phyloP scores from a whole-genome alignment of 2,888 invertebrate genomes.

The Siphlonurus alternatus region DNA sequence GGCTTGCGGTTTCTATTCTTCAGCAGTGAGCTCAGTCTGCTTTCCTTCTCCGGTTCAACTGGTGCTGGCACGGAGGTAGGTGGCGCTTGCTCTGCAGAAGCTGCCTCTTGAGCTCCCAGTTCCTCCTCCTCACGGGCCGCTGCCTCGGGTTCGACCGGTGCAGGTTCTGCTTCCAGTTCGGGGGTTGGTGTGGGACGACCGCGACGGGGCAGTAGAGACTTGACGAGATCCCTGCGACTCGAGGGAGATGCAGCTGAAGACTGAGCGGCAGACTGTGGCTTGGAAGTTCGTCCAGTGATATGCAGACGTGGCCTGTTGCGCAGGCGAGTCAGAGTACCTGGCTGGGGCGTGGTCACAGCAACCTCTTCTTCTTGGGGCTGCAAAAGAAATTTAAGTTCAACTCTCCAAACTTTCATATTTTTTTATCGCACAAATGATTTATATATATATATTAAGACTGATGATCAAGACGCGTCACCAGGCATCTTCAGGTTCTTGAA shows the following conservation, averaged over 20 bases:
- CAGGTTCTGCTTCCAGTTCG: neutral
- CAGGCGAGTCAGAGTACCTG: slow-evolving; percentile 27
- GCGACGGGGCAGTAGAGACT: slow-evolving; percentile 13
- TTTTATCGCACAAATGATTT: too few species aligned
- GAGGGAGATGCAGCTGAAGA: slow-evolving; percentile 15
- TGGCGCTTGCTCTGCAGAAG: neutral
- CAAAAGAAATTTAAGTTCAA: too few species aligned
- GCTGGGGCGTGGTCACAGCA: slow-evolving; percentile 16
- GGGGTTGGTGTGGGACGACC: slow-evolving; percentile 14
- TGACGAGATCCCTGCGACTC: slow-evolving; percentile 6
- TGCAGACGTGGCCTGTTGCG: slow-evolving; percentile 27
- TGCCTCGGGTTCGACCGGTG: neutral
- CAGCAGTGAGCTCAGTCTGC: neutral
- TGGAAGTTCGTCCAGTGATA: slow-evolving; percentile 24
- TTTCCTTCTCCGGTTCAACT: neutral
- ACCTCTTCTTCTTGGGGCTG: slow-evolving; percentile 9
- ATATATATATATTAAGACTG: too few species aligned
- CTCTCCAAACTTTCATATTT: too few species aligned
- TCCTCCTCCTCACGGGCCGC: neutral
- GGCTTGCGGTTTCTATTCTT: neutral
- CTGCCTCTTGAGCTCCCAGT: neutral
- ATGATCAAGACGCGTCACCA: too few species aligned
- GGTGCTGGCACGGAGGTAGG: neutral
- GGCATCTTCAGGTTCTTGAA: too few species aligned
- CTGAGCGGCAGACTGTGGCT: slow-evolving; percentile 19